Evolutionary conservation across 2,113 vertebrate genomes (phyloP), one percentile per base, ranked within the genome.

Genomic region (Nannospalax galili): DNA sequence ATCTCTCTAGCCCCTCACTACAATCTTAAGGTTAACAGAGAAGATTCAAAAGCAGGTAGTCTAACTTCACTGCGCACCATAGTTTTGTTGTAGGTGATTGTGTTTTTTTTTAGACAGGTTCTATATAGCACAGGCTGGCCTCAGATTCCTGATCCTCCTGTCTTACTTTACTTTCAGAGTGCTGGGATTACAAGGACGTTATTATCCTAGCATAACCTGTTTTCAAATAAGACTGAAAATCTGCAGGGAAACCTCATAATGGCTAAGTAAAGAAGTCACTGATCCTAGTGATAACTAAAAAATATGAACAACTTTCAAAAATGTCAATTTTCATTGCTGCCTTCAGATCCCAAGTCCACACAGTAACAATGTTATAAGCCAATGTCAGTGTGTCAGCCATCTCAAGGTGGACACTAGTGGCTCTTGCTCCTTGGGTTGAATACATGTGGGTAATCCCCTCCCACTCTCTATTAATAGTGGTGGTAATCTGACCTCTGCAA

Each of bases 271-370:
- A 72, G 56, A 45, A 79, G 35, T 75, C 19, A 67, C 24, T 67
- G 45, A 73, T 89, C 67, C 67, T 40, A 62, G 14, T 45, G 15
- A 60, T 17, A 84, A 48, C 6, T 94, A 74, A 40, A 37, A 37
- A 65, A 60, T 48, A 73, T 24, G 64, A 73, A 78, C 35, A 73
- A 37, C 30, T 85, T 89, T 42, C 37, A 2, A 48, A 92, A 56
- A 60, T 52, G 35, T 16, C 40, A 52, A 52, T 84, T 95, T 74
- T 69, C 45, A 95, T 74, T 65, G 45, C 32, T 86, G n/a, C 19
- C 80, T 95, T 85, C 56, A 92, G 89, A 85, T 75, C 72, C 56
- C n/a, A 80, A 48, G 40, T 79, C 92, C 78, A 88, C 37, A 75
- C 37, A 42, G 32, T 45, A 40, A 8, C 7, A 62, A 40, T 26